A percentile compares a stretch with the other conserved stretches of the same genome.
These are phyloP conservation scores for Anableps anableps DNA, from an alignment of 2,797 vertebrate genomes.

Conservation along the genomic window DNA sequence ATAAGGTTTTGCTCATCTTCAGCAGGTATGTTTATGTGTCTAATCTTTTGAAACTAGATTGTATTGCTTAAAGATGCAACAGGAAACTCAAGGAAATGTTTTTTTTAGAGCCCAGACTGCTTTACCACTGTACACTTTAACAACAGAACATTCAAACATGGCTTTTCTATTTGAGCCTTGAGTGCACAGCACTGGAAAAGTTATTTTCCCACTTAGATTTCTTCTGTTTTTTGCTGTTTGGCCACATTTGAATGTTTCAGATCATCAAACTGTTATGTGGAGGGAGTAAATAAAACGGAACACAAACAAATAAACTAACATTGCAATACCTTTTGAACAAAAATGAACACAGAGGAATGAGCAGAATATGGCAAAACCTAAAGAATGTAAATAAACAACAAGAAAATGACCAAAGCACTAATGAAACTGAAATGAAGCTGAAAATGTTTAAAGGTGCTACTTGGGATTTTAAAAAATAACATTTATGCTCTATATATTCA, in stretches of 20 bases:
- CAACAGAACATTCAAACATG: not conserved
- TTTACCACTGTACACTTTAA: not conserved
- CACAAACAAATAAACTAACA: not conserved
- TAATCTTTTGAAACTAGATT: not conserved
- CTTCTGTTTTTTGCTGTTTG: not conserved
- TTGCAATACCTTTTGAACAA: not conserved
- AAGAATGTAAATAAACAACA: not conserved
- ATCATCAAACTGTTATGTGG: not conserved
- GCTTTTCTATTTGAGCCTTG: not conserved
- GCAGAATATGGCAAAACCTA: not conserved
- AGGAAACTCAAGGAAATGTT: not conserved
- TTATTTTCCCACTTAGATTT: not conserved
- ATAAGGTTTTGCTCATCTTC: no score
- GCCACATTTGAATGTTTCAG: not conserved
- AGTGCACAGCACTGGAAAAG: not conserved
- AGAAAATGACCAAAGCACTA: not conserved
- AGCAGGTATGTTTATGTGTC: not conserved
- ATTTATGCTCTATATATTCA: not conserved
- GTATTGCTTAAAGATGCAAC: not conserved
- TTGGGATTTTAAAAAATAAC: not conserved
- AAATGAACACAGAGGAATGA: not conserved
- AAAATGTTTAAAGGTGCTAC: not conserved
- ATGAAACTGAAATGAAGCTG: not conserved
- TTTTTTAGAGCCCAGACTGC: not conserved
- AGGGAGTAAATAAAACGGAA: not conserved